Evolutionary conservation across 1,140 invertebrate species (phyloP), one percentile per base, ranked within the genome.

Genomic region (Polypedilum vanderplanki): DNA sequence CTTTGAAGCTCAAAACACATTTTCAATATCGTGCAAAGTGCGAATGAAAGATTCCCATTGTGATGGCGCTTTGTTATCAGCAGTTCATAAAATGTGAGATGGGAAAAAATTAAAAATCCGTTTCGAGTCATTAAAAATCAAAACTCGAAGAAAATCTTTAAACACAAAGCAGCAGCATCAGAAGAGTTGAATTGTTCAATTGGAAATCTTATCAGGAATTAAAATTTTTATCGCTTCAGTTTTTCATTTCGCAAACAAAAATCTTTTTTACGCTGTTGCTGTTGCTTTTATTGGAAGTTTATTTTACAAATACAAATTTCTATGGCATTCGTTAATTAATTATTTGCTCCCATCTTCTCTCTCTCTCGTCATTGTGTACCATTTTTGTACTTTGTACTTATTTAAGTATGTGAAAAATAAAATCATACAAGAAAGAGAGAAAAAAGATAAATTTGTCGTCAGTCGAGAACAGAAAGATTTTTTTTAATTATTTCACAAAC

Each of bases 401-500:
- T 15, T 46, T 46, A 7, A 46, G 12, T 57, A 57, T 57, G 46
- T 57, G n/a, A 4, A n/a, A 57, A 57, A 15, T n/a, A 57, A 57
- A 57, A 57, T n/a, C n/a, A 46, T 10, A 46, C 41, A 15, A 57
- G 46, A 57, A 15, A 57, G 46, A 15, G 46, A 12, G n/a, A 12
- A 57, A 57, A 57, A 57, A 57, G 46, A 57, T 57, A 57, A 57
- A 57, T 57, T 57, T 57, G 46, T 57, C 46, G 46, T 57, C 46
- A n/a, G n/a, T 57, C n/a, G 46, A 57, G 46, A 12, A 57, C 12
- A 57, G 15, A n/a, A n/a, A n/a, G 12, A 57, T 57, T 57, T 57
- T 46, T 46, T 57, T 57, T 57, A 57, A 57, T 57, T 57, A 57
- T 57, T 57, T 57, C 46, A 57, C 46, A 57, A 57, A 57, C 46